These are phyloP conservation scores for Montipora sp. DNA, from an alignment of 64 coral and sea anemone genomes.

Conservation along the genomic window DNA sequence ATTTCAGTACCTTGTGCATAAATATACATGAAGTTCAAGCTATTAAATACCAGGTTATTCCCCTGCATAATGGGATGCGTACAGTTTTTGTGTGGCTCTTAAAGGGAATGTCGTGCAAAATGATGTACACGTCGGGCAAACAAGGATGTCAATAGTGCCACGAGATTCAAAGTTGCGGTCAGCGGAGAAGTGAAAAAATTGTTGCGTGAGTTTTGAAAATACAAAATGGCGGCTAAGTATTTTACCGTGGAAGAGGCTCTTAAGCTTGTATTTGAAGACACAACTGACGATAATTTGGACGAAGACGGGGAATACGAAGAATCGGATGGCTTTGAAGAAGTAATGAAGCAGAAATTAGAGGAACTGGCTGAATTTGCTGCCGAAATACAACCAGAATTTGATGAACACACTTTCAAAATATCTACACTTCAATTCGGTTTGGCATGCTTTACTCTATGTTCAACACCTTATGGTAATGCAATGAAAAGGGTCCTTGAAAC, in stretches of 20 bases:
- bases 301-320: constrained; percentile 6
- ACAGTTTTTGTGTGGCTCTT: no score
- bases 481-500: constrained; percentile 21
- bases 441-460: constrained; percentile 18
- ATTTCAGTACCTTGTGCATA: no score
- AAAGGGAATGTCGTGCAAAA: no score
- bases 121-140: constrained; percentile 11
- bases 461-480: constrained; percentile 6
- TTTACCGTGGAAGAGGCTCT: constrained; percentile 5
- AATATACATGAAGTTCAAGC: no score
- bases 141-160: constrained; percentile 20
- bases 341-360: constrained; percentile 21
- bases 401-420: constrained; percentile 25
- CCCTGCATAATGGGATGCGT: no score
- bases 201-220: not conserved
- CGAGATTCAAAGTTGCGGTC: constrained; percentile 30
- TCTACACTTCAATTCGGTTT: constrained; percentile 26
- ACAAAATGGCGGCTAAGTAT: constrained; percentile 9
- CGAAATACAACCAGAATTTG: constrained; percentile 21
- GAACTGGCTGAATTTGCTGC: constrained; percentile 28
- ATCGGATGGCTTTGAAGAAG: constrained; percentile 2
- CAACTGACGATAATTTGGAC: not conserved
- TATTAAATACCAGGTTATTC: no score
- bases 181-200: constrained; percentile 19
- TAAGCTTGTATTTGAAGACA: not conserved